phyloP scores from a whole-genome alignment of 2,888 invertebrate species.

The Sicus ferrugineus region DNA sequence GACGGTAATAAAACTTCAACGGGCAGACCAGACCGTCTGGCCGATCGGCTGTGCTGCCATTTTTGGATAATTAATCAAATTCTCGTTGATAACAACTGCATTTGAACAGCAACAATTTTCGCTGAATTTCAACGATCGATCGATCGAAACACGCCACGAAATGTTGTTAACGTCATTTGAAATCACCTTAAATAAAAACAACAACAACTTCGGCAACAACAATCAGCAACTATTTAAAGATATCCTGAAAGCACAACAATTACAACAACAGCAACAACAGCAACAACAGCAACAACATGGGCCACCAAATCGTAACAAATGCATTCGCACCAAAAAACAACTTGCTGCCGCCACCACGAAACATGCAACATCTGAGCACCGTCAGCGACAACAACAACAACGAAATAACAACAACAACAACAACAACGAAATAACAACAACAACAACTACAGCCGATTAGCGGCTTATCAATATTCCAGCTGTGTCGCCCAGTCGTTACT shows the following conservation, averaged over 20 bases:
- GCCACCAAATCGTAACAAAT: conserved; percentile 53
- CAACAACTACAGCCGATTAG: conserved; percentile 45
- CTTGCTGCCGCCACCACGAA: conserved; percentile 42
- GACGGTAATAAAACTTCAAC: conserved; percentile 11
- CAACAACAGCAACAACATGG: conserved; percentile 36
- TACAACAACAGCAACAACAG: conserved; percentile 31
- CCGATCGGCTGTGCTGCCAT: conserved; percentile 7
- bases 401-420: conserved; percentile 24
- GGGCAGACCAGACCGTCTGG: not conserved
- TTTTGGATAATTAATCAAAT: conserved; percentile 38
- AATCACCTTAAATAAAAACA: conserved; percentile 44
- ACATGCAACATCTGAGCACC: conserved; percentile 40
- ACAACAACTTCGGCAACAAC: conserved; percentile 38
- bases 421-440: conserved; percentile 22
- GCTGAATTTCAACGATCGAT: conserved; percentile 40
- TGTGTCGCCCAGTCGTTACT: conserved; percentile 48
- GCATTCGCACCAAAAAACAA: conserved; percentile 55
- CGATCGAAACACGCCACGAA: conserved; percentile 32
- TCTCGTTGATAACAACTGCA: conserved; percentile 37
- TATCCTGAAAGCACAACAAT: conserved; percentile 27
- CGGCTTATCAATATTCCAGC: conserved; percentile 60
- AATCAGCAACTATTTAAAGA: too few relatives aligned
- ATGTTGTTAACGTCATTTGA: conserved; percentile 43
- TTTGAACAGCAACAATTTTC: conserved; percentile 37
- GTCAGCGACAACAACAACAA: conserved; percentile 13